Evolutionary conservation across 2,888 invertebrate genomes (phyloP).

Genomic region (Agrotis ipsilon): DNA sequence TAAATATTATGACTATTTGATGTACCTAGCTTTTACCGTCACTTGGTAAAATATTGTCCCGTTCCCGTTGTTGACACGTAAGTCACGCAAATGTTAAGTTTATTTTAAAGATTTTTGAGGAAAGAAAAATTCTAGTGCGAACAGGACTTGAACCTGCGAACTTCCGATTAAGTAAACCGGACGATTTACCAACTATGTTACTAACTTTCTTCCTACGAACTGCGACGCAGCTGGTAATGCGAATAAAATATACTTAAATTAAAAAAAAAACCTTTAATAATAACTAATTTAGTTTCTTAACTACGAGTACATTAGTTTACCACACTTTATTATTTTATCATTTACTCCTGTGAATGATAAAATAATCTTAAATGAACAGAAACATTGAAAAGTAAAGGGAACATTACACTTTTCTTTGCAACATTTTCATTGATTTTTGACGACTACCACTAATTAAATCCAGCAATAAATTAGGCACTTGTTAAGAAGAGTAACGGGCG

Average conservation of each 20-base stretch:
- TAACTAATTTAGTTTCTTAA: no score
- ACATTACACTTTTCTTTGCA: slow-evolving; percentile 18
- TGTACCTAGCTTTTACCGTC: slow-evolving; percentile 8
- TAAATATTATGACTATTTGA: slow-evolving; percentile 45
- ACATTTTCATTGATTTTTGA: slow-evolving; percentile 22
- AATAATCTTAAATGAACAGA: neutral
- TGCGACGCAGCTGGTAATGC: no score
- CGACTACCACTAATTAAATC: slow-evolving; percentile 47
- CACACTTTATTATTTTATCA: no score
- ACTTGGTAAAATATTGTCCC: slow-evolving; percentile 10
- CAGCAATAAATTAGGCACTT: slow-evolving; percentile 51
- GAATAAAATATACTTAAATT: no score
- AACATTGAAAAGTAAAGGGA: neutral
- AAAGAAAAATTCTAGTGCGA: no score
- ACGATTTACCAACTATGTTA: no score
- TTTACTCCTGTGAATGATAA: no score
- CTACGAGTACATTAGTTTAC: no score
- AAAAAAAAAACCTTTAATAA: no score
- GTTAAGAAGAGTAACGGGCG: slow-evolving; percentile 65
- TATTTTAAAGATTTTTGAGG: neutral
- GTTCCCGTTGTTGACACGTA: slow-evolving; percentile 26
- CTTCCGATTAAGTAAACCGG: no score
- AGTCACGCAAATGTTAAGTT: slow-evolving; percentile 22
- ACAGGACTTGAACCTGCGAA: no score
- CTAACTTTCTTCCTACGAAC: no score